Evolutionary conservation across 2,888 invertebrate genomes (phyloP).

Genomic region (Ectemnius lituratus): DNA sequence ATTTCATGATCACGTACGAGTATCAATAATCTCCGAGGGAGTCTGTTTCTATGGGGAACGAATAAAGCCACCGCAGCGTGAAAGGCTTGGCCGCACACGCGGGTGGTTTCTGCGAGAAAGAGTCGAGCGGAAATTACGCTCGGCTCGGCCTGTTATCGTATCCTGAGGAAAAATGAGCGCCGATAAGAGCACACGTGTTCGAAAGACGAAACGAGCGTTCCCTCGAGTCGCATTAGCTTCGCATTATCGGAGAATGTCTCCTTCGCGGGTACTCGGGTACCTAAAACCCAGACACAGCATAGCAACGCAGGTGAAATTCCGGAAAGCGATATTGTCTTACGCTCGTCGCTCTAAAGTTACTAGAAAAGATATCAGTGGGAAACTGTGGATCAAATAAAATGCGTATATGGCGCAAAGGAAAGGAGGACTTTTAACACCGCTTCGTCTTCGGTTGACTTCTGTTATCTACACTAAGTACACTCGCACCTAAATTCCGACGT

Average conservation of each 20-base stretch:
- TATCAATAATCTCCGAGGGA: no score
- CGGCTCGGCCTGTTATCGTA: slow-evolving; percentile 52
- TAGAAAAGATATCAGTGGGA: no score
- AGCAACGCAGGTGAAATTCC: no score
- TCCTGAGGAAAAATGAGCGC: slow-evolving; percentile 55
- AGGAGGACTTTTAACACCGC: no score
- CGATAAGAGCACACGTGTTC: slow-evolving; percentile 69
- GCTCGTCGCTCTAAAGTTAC: no score
- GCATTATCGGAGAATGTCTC: slow-evolving; percentile 46
- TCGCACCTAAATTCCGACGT: neutral
- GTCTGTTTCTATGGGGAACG: no score
- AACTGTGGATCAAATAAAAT: no score
- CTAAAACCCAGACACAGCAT: slow-evolving; percentile 6
- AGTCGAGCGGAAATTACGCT: slow-evolving; percentile 52
- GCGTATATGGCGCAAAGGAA: no score
- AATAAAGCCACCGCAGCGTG: no score
- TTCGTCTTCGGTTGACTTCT: no score
- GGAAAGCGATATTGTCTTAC: no score
- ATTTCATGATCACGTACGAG: no score
- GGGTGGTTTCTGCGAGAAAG: slow-evolving; percentile 39
- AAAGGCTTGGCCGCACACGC: neutral
- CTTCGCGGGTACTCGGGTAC: slow-evolving; percentile 34
- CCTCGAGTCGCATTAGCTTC: slow-evolving; percentile 30
- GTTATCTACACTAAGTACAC: neutral
- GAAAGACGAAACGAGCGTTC: slow-evolving; percentile 60